These are phyloP conservation scores for Erebia palarica DNA, from an alignment of 2,888 invertebrate genomes.

Conservation along the genomic window DNA sequence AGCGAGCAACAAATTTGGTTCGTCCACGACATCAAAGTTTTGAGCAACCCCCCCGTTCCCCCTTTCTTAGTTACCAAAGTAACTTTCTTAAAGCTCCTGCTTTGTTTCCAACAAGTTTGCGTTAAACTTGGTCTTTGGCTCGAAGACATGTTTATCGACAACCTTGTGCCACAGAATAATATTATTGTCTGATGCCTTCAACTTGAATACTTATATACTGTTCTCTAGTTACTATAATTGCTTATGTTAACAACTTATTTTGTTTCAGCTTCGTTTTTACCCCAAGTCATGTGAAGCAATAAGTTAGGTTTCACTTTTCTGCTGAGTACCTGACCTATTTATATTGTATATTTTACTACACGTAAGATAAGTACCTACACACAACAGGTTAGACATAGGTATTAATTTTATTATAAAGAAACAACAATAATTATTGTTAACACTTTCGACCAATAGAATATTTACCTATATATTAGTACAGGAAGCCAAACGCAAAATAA, in stretches of 20 bases:
- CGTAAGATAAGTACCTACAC: no score
- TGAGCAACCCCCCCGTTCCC: slow-evolving; percentile 61
- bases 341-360: no score
- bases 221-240: slow-evolving; percentile 5
- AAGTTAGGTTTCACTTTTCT: no score
- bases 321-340: no score
- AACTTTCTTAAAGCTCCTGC: slow-evolving; percentile 70
- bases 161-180: slow-evolving; percentile 43
- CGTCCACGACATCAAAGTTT: slow-evolving; percentile 74
- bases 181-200: slow-evolving; percentile 33
- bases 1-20: slow-evolving; percentile 72
- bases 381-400: no score
- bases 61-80: slow-evolving; percentile 58
- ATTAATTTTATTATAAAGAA: no score
- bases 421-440: no score
- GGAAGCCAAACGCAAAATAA: not conserved
- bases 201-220: slow-evolving; percentile 21
- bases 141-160: slow-evolving; percentile 68
- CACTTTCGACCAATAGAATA: not conserved
- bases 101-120: slow-evolving; percentile 71
- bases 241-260: not conserved
- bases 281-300: not conserved
- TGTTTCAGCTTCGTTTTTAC: not conserved
- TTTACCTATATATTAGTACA: not conserved
- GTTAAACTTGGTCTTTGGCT: slow-evolving; percentile 60